phyloP scores from a whole-genome alignment of 2,888 invertebrate genomes.

The Amphipyra tragopoginis region DNA sequence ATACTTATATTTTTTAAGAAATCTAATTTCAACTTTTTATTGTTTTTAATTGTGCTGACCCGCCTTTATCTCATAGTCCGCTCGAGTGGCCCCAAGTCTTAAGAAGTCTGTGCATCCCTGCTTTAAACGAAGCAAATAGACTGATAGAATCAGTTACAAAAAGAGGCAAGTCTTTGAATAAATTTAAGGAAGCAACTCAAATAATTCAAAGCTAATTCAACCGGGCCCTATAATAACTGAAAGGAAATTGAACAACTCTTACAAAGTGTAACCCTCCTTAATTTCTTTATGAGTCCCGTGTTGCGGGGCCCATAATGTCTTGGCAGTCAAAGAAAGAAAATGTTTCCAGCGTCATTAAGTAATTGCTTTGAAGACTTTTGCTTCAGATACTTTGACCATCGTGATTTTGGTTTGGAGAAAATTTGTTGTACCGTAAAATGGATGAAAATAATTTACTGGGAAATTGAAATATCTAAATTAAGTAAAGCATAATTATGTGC shows the following conservation, averaged over 20 bases:
- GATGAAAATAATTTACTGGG: not conserved
- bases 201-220: conserved; percentile 28
- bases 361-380: conserved; percentile 20
- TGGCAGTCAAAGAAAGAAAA: conserved; percentile 21
- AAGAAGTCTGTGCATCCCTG: no score
- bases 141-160: no score
- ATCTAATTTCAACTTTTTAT: no score
- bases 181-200: conserved; percentile 1
- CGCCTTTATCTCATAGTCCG: no score
- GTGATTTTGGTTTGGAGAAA: not conserved
- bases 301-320: conserved; percentile 1
- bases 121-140: no score
- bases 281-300: conserved; percentile 34
- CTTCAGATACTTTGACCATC: conserved; percentile 23
- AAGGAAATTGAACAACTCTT: conserved; percentile 42
- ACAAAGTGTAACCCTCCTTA: conserved; percentile 19
- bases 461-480: no score
- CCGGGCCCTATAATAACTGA: conserved; percentile 13
- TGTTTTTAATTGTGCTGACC: no score
- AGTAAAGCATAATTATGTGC: no score
- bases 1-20: no score
- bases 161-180: not conserved
- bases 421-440: not conserved
- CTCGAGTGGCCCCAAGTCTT: no score
- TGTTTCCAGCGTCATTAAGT: conserved; percentile 22